phyloP scores from a whole-genome alignment of 2,888 invertebrate species.

The Neria commutata region DNA sequence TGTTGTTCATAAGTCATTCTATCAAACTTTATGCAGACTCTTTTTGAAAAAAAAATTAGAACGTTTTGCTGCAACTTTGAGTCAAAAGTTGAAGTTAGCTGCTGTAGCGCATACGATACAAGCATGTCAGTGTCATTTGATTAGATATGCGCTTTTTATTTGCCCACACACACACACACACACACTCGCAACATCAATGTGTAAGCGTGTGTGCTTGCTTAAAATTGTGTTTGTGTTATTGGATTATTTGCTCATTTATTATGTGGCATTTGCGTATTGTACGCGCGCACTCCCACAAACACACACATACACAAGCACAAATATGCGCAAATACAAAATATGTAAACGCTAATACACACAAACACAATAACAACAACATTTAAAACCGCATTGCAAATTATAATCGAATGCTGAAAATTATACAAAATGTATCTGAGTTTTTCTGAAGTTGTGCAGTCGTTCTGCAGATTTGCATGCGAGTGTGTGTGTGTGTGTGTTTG shows the following conservation, averaged over 20 bases:
- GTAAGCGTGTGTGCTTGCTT: background rate
- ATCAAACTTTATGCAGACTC: too few relatives aligned
- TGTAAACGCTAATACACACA: too few relatives aligned
- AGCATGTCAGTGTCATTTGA: too few relatives aligned
- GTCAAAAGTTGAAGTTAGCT: conserved; percentile 44
- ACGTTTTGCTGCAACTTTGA: too few relatives aligned
- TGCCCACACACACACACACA: background rate
- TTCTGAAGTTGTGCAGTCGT: conserved; percentile 26
- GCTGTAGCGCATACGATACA: too few relatives aligned
- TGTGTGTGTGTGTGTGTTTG: conserved; percentile 1
- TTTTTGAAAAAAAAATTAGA: too few relatives aligned
- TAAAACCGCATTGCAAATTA: conserved; percentile 10
- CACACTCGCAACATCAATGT: background rate
- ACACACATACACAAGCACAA: background rate
- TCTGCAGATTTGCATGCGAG: conserved; percentile 16
- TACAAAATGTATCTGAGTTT: background rate
- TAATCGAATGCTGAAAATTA: background rate
- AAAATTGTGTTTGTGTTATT: conserved; percentile 29
- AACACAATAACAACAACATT: background rate
- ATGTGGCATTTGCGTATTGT: conserved; percentile 17
- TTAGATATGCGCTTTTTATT: too few relatives aligned
- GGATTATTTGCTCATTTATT: too few relatives aligned
- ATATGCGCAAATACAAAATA: background rate
- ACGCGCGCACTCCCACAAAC: conserved; percentile 4
- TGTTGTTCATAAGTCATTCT: too few relatives aligned